Conservation (phyloP, 2,888 invertebrate species). For the Drosophila robusta region DNA sequence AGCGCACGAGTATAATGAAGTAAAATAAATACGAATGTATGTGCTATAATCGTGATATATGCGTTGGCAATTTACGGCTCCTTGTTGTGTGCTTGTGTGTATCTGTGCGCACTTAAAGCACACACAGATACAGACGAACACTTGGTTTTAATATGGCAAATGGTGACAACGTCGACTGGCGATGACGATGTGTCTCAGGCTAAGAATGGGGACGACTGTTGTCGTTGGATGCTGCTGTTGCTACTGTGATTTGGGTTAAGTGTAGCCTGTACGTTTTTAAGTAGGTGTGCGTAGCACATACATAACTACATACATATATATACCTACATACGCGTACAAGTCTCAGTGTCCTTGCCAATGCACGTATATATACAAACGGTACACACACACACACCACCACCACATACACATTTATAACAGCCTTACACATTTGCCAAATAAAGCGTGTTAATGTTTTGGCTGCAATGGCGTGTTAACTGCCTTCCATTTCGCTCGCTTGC, state of each 20-base stretch:
- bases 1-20: slow-evolving; percentile 59
- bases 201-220: slow-evolving; percentile 36
- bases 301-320: slow-evolving; percentile 11
- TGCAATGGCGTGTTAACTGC: slow-evolving; percentile 80
- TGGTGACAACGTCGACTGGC: slow-evolving; percentile 60
- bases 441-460: slow-evolving; percentile 79
- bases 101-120: slow-evolving; percentile 36
- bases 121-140: slow-evolving; percentile 25
- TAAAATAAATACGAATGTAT: slow-evolving; percentile 73
- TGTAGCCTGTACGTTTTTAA: slow-evolving; percentile 77
- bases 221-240: slow-evolving; percentile 26
- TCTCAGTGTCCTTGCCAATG: slow-evolving; percentile 67
- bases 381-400: slow-evolving; percentile 3
- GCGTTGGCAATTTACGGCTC: slow-evolving; percentile 73
- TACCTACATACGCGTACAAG: slow-evolving; percentile 7
- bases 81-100: slow-evolving; percentile 29
- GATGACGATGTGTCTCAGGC: slow-evolving; percentile 38
- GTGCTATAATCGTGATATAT: slow-evolving; percentile 74
- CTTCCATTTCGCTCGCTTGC: slow-evolving; percentile 74
- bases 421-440: slow-evolving; percentile 72
- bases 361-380: slow-evolving; percentile 2
- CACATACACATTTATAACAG: slow-evolving; percentile 8
- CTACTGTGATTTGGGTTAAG: slow-evolving; percentile 77
- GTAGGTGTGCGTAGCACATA: slow-evolving; percentile 60
- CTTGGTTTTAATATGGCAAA: slow-evolving; percentile 68